These are phyloP conservation scores for Stenchaetothrips biformis DNA, from an alignment of 2,888 invertebrate species.

Conservation along the genomic window DNA sequence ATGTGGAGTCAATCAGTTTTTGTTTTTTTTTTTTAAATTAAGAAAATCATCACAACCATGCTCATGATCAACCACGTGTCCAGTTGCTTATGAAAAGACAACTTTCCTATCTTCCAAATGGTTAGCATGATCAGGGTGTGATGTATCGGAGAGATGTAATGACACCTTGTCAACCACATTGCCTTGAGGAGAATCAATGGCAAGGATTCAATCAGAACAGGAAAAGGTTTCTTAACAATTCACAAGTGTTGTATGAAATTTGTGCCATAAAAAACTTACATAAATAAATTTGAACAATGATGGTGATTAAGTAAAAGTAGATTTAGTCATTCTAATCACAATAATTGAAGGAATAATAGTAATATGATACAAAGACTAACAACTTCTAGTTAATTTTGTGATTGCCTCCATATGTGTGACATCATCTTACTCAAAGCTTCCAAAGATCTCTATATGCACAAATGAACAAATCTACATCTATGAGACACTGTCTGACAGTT, in stretches of 20 bases:
- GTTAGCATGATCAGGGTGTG: not conserved
- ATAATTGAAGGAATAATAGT: not conserved
- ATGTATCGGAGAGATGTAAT: not conserved
- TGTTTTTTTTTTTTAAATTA: not conserved
- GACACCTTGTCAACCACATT: not conserved
- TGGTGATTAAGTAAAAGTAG: not conserved
- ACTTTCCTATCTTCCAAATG: not conserved
- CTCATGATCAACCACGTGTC: not conserved
- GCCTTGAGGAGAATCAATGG: too few species aligned
- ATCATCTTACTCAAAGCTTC: not conserved
- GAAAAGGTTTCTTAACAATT: too few species aligned
- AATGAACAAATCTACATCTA: conserved; percentile 10
- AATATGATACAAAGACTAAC: not conserved
- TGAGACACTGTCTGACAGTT: conserved; percentile 20
- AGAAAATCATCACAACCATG: not conserved
- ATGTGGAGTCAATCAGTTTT: conserved; percentile 15
- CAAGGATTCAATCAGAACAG: too few species aligned
- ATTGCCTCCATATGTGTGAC: conserved; percentile 24
- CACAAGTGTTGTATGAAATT: not conserved
- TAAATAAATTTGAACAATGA: not conserved
- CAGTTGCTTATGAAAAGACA: not conserved
- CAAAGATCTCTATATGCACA: conserved; percentile 21
- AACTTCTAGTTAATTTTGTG: not conserved
- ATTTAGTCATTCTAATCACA: not conserved
- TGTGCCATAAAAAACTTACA: not conserved